These are phyloP conservation scores for Hafferia zeledoni DNA, from an alignment of 2,797 vertebrate species.

Conservation along the genomic window DNA sequence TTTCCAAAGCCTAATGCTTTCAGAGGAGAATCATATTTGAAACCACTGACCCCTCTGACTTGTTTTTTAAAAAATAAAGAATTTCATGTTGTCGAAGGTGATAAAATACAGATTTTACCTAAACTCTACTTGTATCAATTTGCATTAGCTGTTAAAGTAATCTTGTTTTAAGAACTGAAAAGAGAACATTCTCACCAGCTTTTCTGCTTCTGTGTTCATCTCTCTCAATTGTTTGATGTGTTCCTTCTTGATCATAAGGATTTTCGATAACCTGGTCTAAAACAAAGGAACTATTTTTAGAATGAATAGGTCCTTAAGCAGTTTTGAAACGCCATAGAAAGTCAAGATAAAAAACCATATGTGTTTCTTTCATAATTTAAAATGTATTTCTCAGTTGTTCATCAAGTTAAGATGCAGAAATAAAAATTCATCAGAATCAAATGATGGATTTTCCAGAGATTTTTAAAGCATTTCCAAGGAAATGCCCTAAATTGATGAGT, in stretches of 20 bases:
- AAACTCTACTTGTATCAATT: neutral
- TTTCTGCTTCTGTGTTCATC: slow-evolving; percentile 99
- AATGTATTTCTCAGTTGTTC: neutral
- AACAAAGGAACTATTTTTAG: slow-evolving; percentile 64
- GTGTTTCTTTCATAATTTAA: neutral
- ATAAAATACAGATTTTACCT: neutral
- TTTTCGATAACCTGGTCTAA: slow-evolving; percentile 96
- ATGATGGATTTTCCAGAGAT: neutral
- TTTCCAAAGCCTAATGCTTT: neutral
- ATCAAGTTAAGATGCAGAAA: neutral
- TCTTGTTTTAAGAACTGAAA: slow-evolving; percentile 17
- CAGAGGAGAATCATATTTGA: neutral
- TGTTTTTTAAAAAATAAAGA: neutral
- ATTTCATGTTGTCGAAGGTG: neutral
- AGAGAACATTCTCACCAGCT: slow-evolving; percentile 83
- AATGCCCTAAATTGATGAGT: neutral
- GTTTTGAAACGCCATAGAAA: neutral
- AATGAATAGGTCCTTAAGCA: slow-evolving; percentile 28
- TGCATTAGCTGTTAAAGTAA: neutral
- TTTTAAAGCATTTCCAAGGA: neutral
- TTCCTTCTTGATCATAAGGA: slow-evolving; percentile 99
- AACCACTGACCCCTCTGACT: neutral
- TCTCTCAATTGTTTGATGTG: slow-evolving; percentile 97
- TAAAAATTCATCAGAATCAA: neutral
- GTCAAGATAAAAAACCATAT: neutral